phyloP scores from a whole-genome alignment of 2,113 vertebrate species.

The Felis catus region F.catus_Fca126_mat1.0 CM031425.1:53085501-53086000 shows the following conservation, averaged over 20 bases:
- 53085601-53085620: neutral
- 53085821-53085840: neutral
- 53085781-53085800: neutral
- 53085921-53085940: conserved; percentile 74
- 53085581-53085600: neutral
- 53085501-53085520: neutral
- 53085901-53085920: conserved; percentile 69
- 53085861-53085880: conserved; percentile 68
- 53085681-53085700: neutral
- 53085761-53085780: neutral
- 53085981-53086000: conserved; percentile 76
- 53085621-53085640: neutral
- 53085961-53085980: conserved; percentile 70
- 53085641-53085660: neutral
- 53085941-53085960: conserved; percentile 68
- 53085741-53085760: too few species aligned
- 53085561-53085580: neutral
- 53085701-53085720: neutral
- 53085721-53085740: neutral
- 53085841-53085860: conserved; percentile 71
- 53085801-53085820: neutral
- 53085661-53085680: neutral
- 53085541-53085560: neutral
- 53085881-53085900: conserved; percentile 51
- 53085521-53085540: neutral